Base-by-base conservation (phyloP, 2,113 vertebrate species). In the Cettia cetti region DNA sequence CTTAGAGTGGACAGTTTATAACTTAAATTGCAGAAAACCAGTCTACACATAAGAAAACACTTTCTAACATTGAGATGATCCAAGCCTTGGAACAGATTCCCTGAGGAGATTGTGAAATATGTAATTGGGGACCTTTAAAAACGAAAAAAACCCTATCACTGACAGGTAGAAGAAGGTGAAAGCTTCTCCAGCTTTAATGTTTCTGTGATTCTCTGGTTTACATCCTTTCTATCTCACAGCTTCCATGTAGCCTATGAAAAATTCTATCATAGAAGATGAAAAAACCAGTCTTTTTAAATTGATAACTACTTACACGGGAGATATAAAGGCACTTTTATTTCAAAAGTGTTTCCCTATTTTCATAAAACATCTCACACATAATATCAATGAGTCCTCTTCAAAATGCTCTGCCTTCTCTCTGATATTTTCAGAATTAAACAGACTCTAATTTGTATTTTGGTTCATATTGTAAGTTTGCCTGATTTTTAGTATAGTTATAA, bases 11-110 rank as follows among this genome's bases (percentile, higher is more conserved):
- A 22, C 17, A 47, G 1, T 9, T 80, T 44, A 17, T 22, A 77
- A 74, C n/a, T 39, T 50, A 74, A 91, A 86, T 44, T 31, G 15
- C 22, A 94, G 84, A 86, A 89, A 83, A 81, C 4, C 11, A 57
- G 16, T 27, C 54, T 74, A 69, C 53, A 56, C 19, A 15, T 57
- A 72, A 89, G 24, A 82, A 86, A 74, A 60, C 31, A 47, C 37
- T 68, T 94, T 89, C 49, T 82, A 61, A 19, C 31, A 31, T 10
- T 6, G 45, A 69, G 10, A 40, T 81, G 74, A 52, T 54, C 28
- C 64, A 89, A 86, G 21, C 3, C 27, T 47, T 90, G 42, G 68
- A 92, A 71, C 3, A 77, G 22, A 74, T 74, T 70, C 22, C 15
- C 31, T 13, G 8, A 22, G 10, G 40, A 76, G 10, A 27, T 17